Base-by-base conservation (phyloP, 2,113 vertebrate species). In the Microtus montanus region DNA sequence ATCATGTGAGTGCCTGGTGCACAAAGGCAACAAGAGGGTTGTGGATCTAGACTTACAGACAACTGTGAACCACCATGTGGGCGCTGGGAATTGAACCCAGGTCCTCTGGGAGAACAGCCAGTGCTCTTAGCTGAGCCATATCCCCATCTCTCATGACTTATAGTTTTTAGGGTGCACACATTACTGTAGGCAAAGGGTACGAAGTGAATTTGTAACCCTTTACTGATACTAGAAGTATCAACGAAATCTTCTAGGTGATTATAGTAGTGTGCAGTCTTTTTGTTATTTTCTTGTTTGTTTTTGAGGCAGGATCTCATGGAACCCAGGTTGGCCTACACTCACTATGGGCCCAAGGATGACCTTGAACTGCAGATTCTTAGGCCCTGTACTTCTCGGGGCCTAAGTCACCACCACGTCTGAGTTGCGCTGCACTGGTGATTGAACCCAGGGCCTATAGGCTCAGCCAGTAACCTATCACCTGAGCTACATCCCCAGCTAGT, bases 181-280 rank as follows among this genome's bases (percentile, higher is more conserved):
- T 49, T 75, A 79, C 24, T 90, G 75, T 63, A 92, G 63, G 63
- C 66, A 84, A 80, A 71, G 15, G 30, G 58, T 54, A 85, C 47
- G 88, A 71, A 38, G 63, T 85, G 70, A 49, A 95, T 47, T 77
- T 92, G 79, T 41, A 73, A 96, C 3, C 47, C 90, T 79, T 79
- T 77, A 78, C 13, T 85, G 58, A 19, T 58, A 91, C 12, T 78
- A 44, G 49, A 91, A 75, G 26, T 73, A 12, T 79, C 41, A 80
- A 2, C 70, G 28, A 82, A 93, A 20, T 61, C 52, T 87, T 86
- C 10, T 13, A 54, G 6, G 47, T 77, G 52, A 85, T 92, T 96
- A 78, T 58, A 61, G 74, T 89, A 35, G 30, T 80, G 74, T 24
- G 70, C 2, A 70, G 58, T 22, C 8, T 33, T 66, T 33, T 66